A percentile compares a stretch with the other conserved stretches of the same genome.
phyloP scores from a whole-genome alignment of 2,797 vertebrate species.

The Sebastes iracundus region DNA sequence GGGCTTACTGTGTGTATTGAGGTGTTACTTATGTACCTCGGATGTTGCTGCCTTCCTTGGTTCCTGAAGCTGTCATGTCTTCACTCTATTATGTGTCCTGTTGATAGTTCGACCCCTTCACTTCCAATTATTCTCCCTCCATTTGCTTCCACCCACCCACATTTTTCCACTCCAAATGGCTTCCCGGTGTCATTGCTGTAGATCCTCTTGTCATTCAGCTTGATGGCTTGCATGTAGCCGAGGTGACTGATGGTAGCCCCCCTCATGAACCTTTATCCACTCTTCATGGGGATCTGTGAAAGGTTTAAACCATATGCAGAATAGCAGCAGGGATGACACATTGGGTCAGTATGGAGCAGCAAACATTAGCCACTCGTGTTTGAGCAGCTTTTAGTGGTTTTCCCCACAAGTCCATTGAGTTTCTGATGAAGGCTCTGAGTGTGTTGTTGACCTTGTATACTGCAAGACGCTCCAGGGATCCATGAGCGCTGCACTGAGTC shows the following conservation, averaged over 20 bases:
- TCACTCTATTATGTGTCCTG: constrained; percentile 29
- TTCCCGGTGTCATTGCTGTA: constrained; percentile 45
- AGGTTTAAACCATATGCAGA: constrained; percentile 11
- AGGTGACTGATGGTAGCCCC: constrained; percentile 34
- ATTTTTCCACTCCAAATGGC: constrained; percentile 49
- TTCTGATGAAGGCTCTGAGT: background rate
- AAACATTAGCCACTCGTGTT: constrained; percentile 2
- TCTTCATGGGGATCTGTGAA: constrained; percentile 1
- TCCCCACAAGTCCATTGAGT: background rate
- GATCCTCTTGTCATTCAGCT: constrained; percentile 45
- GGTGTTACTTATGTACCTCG: background rate
- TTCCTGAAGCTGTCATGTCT: constrained; percentile 8
- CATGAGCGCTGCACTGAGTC: background rate
- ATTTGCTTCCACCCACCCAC: constrained; percentile 41
- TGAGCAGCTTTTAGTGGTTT: constrained; percentile 12
- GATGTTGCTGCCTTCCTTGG: background rate
- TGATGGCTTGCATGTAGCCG: constrained; percentile 27
- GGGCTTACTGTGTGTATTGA: background rate
- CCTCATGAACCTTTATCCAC: constrained; percentile 28
- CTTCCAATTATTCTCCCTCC: constrained; percentile 51
- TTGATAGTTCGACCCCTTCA: constrained; percentile 38
- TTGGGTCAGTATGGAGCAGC: background rate
- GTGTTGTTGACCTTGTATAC: constrained; percentile 18
- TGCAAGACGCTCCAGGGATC: background rate
- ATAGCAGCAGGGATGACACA: background rate